phyloP scores from a whole-genome alignment of 1,140 invertebrate species.

The Drosophila baimaii region DNA sequence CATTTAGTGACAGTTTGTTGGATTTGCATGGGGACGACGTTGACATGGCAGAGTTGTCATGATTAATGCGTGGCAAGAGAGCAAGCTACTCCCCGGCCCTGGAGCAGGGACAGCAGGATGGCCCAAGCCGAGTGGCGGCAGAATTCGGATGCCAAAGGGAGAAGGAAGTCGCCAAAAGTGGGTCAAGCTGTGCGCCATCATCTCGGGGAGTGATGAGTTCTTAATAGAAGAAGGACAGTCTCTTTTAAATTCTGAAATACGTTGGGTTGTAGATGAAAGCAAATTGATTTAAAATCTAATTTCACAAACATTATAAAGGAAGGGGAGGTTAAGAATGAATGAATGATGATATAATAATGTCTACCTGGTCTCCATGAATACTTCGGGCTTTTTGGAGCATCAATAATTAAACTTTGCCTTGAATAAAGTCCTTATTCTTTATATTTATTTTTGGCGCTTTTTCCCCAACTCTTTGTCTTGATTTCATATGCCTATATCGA shows the following conservation, averaged over 20 bases:
- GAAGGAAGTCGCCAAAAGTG: conserved; percentile 16
- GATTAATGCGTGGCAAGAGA: conserved; percentile 74
- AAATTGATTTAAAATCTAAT: conserved; percentile 5
- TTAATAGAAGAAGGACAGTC: conserved; percentile 18
- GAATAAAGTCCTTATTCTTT: neutral
- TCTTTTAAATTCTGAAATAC: conserved; percentile 10
- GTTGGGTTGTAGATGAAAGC: neutral
- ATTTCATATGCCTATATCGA: no score
- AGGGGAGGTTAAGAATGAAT: neutral
- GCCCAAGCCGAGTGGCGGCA: conserved; percentile 32
- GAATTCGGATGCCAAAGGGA: conserved; percentile 6
- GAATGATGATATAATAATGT: no score
- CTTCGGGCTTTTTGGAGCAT: neutral
- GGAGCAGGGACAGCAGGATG: conserved; percentile 32
- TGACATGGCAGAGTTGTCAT: conserved; percentile 78
- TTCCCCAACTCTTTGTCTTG: no score
- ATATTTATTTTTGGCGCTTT: no score
- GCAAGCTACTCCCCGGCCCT: conserved; percentile 18
- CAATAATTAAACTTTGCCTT: no score
- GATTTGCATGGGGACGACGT: conserved; percentile 70
- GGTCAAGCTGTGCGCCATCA: conserved; percentile 28
- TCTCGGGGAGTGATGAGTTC: conserved; percentile 31
- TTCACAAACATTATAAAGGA: neutral
- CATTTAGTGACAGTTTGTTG: conserved; percentile 81
- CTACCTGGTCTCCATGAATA: neutral